These are phyloP conservation scores for Hippopotamus amphibius DNA, from an alignment of 2,113 vertebrate genomes.

Conservation along the genomic window DNA sequence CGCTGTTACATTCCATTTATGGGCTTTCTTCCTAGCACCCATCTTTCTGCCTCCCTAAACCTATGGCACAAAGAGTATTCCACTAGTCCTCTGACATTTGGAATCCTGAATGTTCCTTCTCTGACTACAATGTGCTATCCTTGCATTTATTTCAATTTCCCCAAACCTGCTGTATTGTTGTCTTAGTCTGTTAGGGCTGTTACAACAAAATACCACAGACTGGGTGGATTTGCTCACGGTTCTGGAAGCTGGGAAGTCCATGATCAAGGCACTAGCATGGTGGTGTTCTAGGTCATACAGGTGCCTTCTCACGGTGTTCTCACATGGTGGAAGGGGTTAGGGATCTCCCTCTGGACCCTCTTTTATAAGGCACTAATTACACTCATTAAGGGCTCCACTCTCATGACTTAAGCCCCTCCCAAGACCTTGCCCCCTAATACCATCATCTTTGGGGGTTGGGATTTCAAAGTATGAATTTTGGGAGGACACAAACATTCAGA, in stretches of 20 bases:
- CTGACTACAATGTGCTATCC: background rate
- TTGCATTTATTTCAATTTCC: background rate
- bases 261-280: background rate
- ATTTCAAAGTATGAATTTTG: conserved; percentile 3
- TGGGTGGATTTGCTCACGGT: background rate
- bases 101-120: background rate
- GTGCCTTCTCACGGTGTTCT: background rate
- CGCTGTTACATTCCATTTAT: background rate
- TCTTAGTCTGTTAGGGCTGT: background rate
- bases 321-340: background rate
- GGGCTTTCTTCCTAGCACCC: background rate
- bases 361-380: background rate
- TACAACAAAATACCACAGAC: background rate
- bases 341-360: background rate
- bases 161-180: background rate
- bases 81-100: background rate
- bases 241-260: background rate
- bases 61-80: background rate
- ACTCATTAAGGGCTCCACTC: background rate
- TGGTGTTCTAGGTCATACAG: background rate
- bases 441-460: background rate
- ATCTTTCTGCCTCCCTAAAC: background rate
- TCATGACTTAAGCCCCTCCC: background rate
- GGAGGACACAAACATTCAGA: background rate
- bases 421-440: background rate